These are phyloP conservation scores for Rhabdomys pumilio DNA, from an alignment of 2,797 vertebrate genomes.

Conservation along the genomic window DNA sequence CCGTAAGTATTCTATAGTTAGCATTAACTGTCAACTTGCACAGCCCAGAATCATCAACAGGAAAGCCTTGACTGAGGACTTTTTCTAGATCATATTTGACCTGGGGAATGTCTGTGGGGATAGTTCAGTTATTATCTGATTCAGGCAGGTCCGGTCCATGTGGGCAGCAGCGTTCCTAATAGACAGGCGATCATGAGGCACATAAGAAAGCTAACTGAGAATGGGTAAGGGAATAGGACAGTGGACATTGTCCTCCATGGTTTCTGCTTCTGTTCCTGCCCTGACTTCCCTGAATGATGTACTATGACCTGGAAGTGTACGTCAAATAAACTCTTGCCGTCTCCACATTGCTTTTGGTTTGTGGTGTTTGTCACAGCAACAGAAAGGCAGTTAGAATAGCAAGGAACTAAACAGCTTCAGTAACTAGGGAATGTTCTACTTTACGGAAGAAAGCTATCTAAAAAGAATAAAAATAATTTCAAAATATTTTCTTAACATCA, in stretches of 20 bases:
- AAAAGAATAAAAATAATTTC: background rate
- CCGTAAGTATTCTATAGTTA: background rate
- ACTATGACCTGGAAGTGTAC: background rate
- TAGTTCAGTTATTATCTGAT: background rate
- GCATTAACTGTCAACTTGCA: background rate
- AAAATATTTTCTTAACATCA: background rate
- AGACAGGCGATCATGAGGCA: background rate
- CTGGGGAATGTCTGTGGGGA: background rate
- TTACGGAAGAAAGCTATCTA: constrained; percentile 34
- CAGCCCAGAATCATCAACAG: background rate
- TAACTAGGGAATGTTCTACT: background rate
- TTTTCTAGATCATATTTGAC: background rate
- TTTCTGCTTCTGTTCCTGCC: background rate
- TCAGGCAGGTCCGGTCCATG: background rate
- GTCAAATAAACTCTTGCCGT: background rate
- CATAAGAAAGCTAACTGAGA: background rate
- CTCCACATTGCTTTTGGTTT: background rate
- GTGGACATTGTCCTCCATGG: background rate
- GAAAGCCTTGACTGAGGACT: background rate
- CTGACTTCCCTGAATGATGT: background rate
- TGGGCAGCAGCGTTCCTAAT: background rate
- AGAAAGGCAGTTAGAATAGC: background rate
- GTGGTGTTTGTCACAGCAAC: background rate
- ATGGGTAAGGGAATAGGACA: background rate
- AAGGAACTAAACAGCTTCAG: constrained; percentile 30